phyloP scores from a whole-genome alignment of 2,888 invertebrate species.

The Harmothoe impar region DNA sequence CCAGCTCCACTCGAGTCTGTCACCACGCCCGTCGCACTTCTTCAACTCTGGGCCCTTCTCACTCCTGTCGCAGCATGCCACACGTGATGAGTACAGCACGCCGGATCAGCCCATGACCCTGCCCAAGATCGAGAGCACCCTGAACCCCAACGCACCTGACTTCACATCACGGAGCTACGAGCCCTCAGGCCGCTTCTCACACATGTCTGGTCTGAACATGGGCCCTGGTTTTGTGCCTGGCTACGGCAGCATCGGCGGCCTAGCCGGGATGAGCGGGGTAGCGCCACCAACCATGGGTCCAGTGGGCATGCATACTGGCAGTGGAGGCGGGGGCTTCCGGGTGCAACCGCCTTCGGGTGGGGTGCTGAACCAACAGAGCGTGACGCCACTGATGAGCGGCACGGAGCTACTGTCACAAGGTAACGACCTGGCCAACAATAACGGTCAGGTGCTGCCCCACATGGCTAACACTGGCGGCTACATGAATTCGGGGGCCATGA shows the following conservation, averaged over 20 bases:
- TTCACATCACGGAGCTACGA: conserved; percentile 85
- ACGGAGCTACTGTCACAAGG: not conserved
- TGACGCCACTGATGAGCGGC: not conserved
- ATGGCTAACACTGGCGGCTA: not conserved
- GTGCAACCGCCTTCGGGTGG: conserved; percentile 31
- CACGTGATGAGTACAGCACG: conserved; percentile 80
- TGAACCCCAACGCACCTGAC: conserved; percentile 92
- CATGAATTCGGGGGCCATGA: conserved; percentile 31
- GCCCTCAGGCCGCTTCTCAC: conserved; percentile 50
- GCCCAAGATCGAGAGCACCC: conserved; percentile 85
- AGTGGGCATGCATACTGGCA: conserved; percentile 15
- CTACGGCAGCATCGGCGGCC: conserved; percentile 14
- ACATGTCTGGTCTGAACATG: conserved; percentile 41
- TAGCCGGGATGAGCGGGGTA: conserved; percentile 23
- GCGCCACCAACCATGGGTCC: conserved; percentile 27
- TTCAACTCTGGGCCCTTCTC: conserved; percentile 37
- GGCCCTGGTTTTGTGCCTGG: conserved; percentile 51
- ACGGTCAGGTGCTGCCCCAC: conserved; percentile 17
- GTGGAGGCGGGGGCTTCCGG: conserved; percentile 26
- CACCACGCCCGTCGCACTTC: conserved; percentile 58
- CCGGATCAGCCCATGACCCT: conserved; percentile 82
- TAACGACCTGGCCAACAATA: not conserved
- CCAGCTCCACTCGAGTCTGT: conserved; percentile 26
- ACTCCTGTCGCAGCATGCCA: conserved; percentile 17
- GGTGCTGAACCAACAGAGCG: conserved; percentile 9